These are phyloP conservation scores for Octopus sinensis DNA, from an alignment of 1,140 invertebrate species.

Conservation along the genomic window DNA sequence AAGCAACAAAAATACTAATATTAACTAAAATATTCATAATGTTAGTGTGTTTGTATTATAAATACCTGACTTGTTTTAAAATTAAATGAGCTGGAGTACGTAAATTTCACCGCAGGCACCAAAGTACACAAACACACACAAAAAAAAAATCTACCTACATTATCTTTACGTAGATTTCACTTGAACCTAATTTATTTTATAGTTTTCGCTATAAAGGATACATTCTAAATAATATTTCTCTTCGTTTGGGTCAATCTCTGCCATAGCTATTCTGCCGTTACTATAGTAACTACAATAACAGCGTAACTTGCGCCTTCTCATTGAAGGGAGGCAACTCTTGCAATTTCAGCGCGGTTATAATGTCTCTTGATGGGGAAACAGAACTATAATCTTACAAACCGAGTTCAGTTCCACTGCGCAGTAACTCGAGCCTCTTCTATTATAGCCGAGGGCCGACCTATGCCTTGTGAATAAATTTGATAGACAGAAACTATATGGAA, in stretches of 20 bases:
- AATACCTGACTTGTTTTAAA: too few species aligned
- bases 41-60: too few species aligned
- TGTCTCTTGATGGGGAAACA: background rate
- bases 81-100: too few species aligned
- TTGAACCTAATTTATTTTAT: background rate
- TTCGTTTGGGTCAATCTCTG: conserved; percentile 37
- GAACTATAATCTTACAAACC: background rate
- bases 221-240: conserved; percentile 43
- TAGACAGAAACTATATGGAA: too few species aligned
- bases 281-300: background rate
- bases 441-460: background rate
- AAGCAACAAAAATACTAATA: too few species aligned
- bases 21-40: too few species aligned
- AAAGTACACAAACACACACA: too few species aligned
- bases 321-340: background rate
- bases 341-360: background rate
- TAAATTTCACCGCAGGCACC: too few species aligned
- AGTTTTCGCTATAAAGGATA: conserved; percentile 31
- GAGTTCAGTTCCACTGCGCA: background rate
- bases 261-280: conserved; percentile 24
- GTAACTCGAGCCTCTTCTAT: background rate
- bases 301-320: too few species aligned
- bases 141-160: too few species aligned
- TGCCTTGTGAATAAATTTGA: too few species aligned
- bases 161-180: too few species aligned